Percentiles rank a stretch among this genome's conserved stretches.
Conservation (phyloP, 92 coral and sea anemone species). For the Zoanthus sociatus region DNA sequence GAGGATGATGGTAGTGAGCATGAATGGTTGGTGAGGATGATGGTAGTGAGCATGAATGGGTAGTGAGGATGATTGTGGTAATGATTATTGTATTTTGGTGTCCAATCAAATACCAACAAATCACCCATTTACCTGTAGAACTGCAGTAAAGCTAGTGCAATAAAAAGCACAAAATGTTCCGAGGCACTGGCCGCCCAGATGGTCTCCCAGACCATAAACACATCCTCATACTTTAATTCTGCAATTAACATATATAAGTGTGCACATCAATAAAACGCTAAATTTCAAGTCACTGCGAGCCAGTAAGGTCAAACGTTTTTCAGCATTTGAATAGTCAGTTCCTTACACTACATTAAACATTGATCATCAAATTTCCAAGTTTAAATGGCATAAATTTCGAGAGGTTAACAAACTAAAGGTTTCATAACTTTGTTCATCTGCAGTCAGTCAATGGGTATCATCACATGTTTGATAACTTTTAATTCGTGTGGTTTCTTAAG, state of each 20-base stretch:
- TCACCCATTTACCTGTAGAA: slow-evolving; percentile 80
- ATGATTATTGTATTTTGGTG: neutral
- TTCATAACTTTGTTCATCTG: neutral
- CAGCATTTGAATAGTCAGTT: too few species aligned
- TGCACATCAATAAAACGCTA: neutral
- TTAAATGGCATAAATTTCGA: too few species aligned
- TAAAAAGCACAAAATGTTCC: slow-evolving; percentile 96
- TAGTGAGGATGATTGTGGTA: neutral
- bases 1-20: too few species aligned
- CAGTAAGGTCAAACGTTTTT: too few species aligned
- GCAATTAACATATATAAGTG: neutral
- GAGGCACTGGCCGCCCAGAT: slow-evolving; percentile 99
- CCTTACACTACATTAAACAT: too few species aligned
- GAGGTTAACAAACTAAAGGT: too few species aligned
- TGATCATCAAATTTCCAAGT: too few species aligned
- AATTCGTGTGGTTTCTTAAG: too few species aligned
- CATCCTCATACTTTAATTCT: slow-evolving; percentile 93
- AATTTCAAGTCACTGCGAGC: too few species aligned
- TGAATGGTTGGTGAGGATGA: too few species aligned
- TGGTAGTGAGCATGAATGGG: too few species aligned
- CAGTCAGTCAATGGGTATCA: neutral
- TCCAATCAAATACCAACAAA: neutral
- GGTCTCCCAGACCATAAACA: slow-evolving; percentile 97
- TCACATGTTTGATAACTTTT: too few species aligned
- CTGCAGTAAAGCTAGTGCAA: slow-evolving; percentile 93